Evolutionary conservation across 2,113 vertebrate species (phyloP).

Genomic region (Hippocampus abdominalis): DNA sequence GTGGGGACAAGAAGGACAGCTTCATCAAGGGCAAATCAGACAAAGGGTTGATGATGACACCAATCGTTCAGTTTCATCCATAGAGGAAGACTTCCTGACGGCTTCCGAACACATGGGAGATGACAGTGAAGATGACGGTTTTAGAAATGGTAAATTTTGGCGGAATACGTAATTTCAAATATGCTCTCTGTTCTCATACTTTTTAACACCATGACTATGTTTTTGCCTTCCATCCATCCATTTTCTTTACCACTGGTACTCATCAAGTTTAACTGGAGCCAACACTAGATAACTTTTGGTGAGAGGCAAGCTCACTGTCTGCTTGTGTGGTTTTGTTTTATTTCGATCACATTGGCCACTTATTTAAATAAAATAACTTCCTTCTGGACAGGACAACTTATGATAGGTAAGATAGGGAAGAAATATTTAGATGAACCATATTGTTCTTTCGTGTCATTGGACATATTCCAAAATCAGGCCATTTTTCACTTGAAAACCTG

Average conservation of each 20-base stretch:
- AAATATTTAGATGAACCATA: too few species aligned
- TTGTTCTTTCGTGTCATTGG: background rate
- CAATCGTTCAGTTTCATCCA: conserved; percentile 91
- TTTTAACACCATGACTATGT: background rate
- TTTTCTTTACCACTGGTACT: too few species aligned
- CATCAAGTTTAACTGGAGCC: too few species aligned
- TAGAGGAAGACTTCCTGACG: conserved; percentile 94
- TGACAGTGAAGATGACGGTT: conserved; percentile 84
- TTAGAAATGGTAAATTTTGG: conserved; percentile 75
- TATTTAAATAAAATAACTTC: background rate
- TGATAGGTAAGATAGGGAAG: too few species aligned
- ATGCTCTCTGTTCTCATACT: background rate
- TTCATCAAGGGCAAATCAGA: conserved; percentile 67
- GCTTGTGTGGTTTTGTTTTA: too few species aligned
- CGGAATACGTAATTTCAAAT: background rate
- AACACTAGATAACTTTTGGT: too few species aligned
- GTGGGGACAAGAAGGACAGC: conserved; percentile 82
- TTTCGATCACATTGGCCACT: too few species aligned
- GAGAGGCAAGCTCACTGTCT: too few species aligned
- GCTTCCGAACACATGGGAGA: conserved; percentile 92
- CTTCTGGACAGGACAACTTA: too few species aligned
- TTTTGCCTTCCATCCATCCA: too few species aligned
- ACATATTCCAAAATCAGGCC: background rate
- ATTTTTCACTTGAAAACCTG: background rate
- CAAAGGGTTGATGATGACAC: conserved; percentile 87